Conservation (phyloP, 2,888 invertebrate species). For the Rhyacophila evoluta region DNA sequence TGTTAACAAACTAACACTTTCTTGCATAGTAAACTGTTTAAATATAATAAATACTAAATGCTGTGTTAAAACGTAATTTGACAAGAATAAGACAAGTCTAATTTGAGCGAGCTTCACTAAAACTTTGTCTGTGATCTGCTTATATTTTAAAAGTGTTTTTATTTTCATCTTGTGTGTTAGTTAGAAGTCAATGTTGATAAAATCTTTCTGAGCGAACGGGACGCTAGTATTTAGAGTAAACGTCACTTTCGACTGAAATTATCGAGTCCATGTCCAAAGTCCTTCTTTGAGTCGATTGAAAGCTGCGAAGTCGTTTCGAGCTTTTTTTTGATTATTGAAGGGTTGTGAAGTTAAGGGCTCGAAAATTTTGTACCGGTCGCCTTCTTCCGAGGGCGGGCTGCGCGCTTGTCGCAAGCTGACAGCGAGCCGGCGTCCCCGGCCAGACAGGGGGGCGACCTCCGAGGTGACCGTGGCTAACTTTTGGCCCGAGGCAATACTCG, state of each 20-base stretch:
- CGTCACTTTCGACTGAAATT: background rate
- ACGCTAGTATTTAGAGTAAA: constrained; percentile 18
- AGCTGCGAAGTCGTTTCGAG: background rate
- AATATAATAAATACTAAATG: background rate
- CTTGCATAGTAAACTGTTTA: background rate
- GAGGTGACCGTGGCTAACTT: constrained; percentile 60
- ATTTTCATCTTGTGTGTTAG: background rate
- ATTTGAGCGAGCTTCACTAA: constrained; percentile 4
- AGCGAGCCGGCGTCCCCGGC: constrained; percentile 7
- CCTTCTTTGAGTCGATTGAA: background rate
- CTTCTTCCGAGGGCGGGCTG: constrained; percentile 13
- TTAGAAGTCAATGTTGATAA: background rate
- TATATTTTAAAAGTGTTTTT: background rate
- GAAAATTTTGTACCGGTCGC: constrained; percentile 14
- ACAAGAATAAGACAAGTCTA: background rate
- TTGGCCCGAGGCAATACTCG: constrained; percentile 69
- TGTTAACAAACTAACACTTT: constrained; percentile 12
- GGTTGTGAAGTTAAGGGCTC: background rate
- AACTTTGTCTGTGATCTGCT: constrained; percentile 6
- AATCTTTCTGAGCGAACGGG: constrained; percentile 3
- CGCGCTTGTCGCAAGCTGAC: background rate
- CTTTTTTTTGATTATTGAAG: background rate
- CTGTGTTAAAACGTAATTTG: background rate
- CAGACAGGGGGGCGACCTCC: constrained; percentile 30
- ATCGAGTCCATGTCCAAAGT: background rate